Percentiles rank a stretch among this genome's conserved stretches.
phyloP scores from a whole-genome alignment of 2,113 vertebrate species.

The Petaurus breviceps region DNA sequence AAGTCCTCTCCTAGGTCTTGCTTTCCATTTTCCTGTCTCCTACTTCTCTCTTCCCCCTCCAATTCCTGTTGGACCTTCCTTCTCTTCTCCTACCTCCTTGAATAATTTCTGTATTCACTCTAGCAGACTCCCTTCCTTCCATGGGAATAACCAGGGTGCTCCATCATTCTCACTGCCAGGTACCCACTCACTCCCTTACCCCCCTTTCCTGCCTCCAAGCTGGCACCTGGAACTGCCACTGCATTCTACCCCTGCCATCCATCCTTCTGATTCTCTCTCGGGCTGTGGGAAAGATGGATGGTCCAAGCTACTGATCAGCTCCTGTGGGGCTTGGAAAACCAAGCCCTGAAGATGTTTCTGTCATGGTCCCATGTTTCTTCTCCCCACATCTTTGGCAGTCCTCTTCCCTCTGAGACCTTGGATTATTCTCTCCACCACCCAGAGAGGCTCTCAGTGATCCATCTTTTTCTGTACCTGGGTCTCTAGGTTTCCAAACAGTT shows the following conservation, averaged over 20 bases:
- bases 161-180: constrained; percentile 1
- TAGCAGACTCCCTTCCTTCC: constrained; percentile 43
- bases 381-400: accelerated
- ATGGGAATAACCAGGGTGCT: background rate
- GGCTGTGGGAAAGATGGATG: constrained; percentile 85
- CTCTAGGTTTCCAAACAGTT: background rate
- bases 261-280: constrained; percentile 76
- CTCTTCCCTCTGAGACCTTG: accelerated
- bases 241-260: constrained; percentile 83
- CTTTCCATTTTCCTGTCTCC: background rate
- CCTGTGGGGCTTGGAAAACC: constrained; percentile 77
- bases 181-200: background rate
- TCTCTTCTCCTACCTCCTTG: background rate
- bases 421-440: background rate
- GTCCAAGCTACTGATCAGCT: constrained; percentile 87
- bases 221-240: constrained; percentile 77
- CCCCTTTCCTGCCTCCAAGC: background rate
- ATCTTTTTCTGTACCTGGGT: accelerated
- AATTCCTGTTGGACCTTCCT: constrained; percentile 20
- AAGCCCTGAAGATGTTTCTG: constrained; percentile 33
- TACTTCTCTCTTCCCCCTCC: background rate
- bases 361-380: background rate
- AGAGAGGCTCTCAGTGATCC: accelerated
- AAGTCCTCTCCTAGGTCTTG: background rate
- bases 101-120: constrained; percentile 24